These are phyloP conservation scores for Typhlichthys eigenmanni DNA, from an alignment of 2,797 vertebrate genomes.

Conservation along the genomic window DNA sequence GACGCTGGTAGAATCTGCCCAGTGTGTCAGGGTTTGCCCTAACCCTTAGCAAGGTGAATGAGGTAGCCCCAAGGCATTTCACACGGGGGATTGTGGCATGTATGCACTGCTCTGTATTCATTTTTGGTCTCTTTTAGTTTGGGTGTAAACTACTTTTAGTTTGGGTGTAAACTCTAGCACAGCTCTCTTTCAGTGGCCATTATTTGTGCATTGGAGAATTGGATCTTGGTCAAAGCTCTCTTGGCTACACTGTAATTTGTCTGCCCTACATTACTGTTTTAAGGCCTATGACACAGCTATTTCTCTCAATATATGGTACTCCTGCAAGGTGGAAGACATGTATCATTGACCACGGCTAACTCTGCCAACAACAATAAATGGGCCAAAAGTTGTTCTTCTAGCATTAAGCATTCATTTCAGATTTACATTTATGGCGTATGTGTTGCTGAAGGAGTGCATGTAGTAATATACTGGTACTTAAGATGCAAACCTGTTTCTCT, in stretches of 20 bases:
- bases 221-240: conserved; percentile 34
- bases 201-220: conserved; percentile 53
- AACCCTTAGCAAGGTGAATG: conserved; percentile 14
- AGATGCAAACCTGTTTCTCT: too few relatives aligned
- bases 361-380: too few relatives aligned
- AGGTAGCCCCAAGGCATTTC: conserved; percentile 47
- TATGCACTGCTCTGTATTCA: conserved; percentile 68
- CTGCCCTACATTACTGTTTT: conserved; percentile 45
- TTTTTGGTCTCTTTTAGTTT: conserved; percentile 47
- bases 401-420: too few relatives aligned
- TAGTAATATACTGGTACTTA: too few relatives aligned
- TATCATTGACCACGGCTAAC: not conserved
- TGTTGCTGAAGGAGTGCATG: too few relatives aligned
- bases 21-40: conserved; percentile 52
- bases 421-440: too few relatives aligned
- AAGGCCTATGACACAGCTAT: conserved; percentile 28
- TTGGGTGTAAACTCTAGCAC: not conserved
- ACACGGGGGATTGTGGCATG: conserved; percentile 55
- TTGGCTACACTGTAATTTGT: conserved; percentile 47
- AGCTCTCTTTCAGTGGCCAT: conserved; percentile 36
- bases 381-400: too few relatives aligned
- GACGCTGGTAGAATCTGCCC: conserved; percentile 46
- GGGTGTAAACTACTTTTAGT: not conserved
- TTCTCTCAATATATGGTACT: conserved; percentile 3
- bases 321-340: conserved; percentile 6